Conservation (phyloP, 2,113 vertebrate genomes). For the Pseudolaguvia tuberculata region DNA sequence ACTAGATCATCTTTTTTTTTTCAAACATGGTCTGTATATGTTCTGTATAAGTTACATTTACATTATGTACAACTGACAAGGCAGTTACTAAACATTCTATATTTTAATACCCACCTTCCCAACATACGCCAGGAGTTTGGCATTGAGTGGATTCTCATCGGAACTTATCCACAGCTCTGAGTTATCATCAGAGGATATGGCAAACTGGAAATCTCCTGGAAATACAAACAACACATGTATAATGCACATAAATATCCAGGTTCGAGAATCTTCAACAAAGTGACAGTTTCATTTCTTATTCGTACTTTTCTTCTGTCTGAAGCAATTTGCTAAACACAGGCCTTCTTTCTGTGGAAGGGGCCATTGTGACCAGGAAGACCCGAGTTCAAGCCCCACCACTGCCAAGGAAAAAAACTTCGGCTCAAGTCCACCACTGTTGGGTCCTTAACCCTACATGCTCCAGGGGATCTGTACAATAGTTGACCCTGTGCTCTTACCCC, state of each 20-base stretch:
- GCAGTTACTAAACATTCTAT: not conserved
- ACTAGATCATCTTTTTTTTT: not conserved
- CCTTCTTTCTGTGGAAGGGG: no score
- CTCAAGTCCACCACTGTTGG: no score
- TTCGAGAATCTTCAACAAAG: not conserved
- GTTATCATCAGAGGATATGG: conserved; percentile 94
- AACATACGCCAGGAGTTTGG: conserved; percentile 82
- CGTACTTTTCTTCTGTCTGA: not conserved
- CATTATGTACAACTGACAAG: not conserved
- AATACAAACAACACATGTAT: conserved; percentile 17
- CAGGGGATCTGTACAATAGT: no score
- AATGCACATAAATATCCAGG: not conserved
- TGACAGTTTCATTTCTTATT: not conserved
- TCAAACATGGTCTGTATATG: not conserved
- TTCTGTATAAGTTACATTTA: not conserved
- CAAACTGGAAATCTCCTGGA: conserved; percentile 94
- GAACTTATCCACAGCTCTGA: conserved; percentile 96
- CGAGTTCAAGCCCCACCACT: no score
- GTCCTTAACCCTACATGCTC: no score
- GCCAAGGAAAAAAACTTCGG: no score
- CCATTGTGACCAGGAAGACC: no score
- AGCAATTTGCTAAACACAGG: not conserved
- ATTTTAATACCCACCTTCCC: conserved; percentile 74
- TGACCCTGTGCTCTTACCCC: no score
- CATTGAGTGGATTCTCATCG: conserved; percentile 81